Base-by-base conservation (phyloP, 2,888 invertebrate genomes). In the Acleris laterana region DNA sequence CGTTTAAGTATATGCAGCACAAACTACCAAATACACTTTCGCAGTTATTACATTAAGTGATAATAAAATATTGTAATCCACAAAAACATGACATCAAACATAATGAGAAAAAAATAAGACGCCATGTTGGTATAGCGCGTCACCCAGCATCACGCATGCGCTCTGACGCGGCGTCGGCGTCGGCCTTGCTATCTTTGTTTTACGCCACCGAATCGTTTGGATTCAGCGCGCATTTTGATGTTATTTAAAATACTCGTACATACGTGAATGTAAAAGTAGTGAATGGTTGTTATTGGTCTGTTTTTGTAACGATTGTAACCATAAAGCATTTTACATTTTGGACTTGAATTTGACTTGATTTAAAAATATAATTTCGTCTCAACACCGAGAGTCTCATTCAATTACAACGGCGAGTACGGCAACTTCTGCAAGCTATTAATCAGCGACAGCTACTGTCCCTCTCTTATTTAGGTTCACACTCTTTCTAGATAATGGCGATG, bases 91-190 rank as follows among this genome's bases (percentile, higher is more conserved):
- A 48, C 13, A 63, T 17, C 22, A 13, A 32, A 44, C 38, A 53
- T n/a, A 42, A 16, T 28, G 17, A 38, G 42, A 64, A 59, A 52
- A 58, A 55, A 25, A 58, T 19, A 5, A 42, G 62, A 57, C 63
- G 69, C 69, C 65, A 70, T 70, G 25, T 63, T 70, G 50, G 52
- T 61, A 60, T 32, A 64, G 57, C 59, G 58, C 61, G 53, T 57
- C 50, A 62, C 25, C 20, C 13, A 42, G 5, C 50, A 22, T 62
- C 50, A 57, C 59, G 68, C 68, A 59, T 59, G 55, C 55, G 59
- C 20, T 20, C 38, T 59, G 50, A 60, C 55, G 55, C 46, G 48
- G 63, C 61, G 61, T 61, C 63, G 53, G 53, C n/a, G 32, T 38
- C 38, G 38, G 38, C 38, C 38, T 13, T 11, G 13, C 20, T 49